phyloP scores from a whole-genome alignment of 2,113 vertebrate genomes.

The Oryzias javanicus region DNA sequence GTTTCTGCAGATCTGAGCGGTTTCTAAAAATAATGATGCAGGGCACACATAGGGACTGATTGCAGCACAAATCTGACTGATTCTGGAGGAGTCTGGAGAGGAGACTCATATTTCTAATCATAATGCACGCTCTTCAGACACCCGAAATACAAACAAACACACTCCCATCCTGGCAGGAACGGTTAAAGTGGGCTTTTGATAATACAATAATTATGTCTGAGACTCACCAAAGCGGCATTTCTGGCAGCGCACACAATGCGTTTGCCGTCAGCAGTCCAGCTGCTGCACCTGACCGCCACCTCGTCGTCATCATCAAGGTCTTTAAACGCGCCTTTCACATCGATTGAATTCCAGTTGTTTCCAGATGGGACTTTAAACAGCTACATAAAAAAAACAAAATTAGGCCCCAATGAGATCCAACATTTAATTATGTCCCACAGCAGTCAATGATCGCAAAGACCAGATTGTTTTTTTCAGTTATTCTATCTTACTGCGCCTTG shows the following conservation, averaged over 20 bases:
- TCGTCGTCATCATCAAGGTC: conserved; percentile 77
- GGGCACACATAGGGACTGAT: conserved; percentile 30
- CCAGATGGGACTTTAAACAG: conserved; percentile 83
- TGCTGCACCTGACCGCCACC: conserved; percentile 85
- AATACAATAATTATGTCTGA: not conserved
- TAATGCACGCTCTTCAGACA: conserved; percentile 23
- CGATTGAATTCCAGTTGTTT: conserved; percentile 85
- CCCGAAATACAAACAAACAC: conserved; percentile 9
- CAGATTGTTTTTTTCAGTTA: too few species aligned
- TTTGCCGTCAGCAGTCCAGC: conserved; percentile 85
- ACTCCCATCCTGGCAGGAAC: conserved; percentile 5
- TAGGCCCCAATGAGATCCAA: not conserved
- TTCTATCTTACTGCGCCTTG: too few species aligned
- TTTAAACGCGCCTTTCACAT: conserved; percentile 76
- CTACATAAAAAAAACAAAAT: conserved; percentile 60
- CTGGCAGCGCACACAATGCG: conserved; percentile 83
- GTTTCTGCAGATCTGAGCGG: conserved; percentile 1
- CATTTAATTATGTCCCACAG: too few species aligned
- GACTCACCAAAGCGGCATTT: conserved; percentile 87
- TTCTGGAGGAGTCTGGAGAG: conserved; percentile 12
- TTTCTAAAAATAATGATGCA: conserved; percentile 13
- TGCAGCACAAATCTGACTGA: conserved; percentile 21
- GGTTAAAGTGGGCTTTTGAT: not conserved
- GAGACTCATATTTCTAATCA: conserved; percentile 27
- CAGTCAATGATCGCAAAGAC: too few species aligned